Percentiles rank a stretch among this genome's conserved stretches.
These are phyloP conservation scores for Pyrocephalus nanus DNA, from an alignment of 2,797 vertebrate species.

Conservation along the genomic window DNA sequence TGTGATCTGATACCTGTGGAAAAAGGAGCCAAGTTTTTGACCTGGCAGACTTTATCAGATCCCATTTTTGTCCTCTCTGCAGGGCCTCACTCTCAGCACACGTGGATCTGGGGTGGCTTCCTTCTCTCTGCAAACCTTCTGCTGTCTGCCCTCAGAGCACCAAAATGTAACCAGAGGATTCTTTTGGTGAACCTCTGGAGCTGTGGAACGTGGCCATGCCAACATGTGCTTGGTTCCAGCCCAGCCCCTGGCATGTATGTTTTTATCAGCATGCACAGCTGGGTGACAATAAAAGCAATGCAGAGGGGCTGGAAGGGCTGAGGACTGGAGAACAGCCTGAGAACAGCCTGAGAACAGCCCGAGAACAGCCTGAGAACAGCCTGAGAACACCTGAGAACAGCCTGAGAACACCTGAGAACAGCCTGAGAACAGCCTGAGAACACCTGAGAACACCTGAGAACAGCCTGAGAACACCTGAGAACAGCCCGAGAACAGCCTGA, in stretches of 20 bases:
- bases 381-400: background rate
- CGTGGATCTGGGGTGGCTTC: background rate
- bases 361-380: background rate
- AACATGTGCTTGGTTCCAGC: background rate
- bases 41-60: no score
- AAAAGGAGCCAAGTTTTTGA: background rate
- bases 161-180: background rate
- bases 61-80: background rate
- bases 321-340: background rate
- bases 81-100: background rate
- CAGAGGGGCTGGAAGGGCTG: background rate
- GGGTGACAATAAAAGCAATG: background rate
- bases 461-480: background rate
- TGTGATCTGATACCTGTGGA: background rate
- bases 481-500: no score
- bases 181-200: background rate
- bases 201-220: background rate
- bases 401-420: no score
- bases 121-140: background rate
- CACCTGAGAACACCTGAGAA: no score
- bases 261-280: background rate
- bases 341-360: no score
- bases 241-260: rapidly evolving
- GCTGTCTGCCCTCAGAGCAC: background rate
- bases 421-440: background rate